These are phyloP conservation scores for Zaprionus taronus DNA, from an alignment of 1,140 invertebrate species.

Conservation along the genomic window DNA sequence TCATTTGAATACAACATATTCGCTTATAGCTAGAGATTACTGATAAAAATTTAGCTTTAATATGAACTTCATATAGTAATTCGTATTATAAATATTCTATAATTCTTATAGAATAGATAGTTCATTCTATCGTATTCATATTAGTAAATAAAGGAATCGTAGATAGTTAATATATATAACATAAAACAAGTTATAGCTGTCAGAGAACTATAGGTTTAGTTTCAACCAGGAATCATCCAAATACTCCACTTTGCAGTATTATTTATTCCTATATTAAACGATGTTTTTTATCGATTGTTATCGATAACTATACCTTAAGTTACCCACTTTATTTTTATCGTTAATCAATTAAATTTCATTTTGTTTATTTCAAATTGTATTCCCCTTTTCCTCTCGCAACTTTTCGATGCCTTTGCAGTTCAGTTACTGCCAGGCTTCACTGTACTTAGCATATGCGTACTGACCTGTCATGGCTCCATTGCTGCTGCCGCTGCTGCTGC, in stretches of 20 bases:
- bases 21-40: too few relatives aligned
- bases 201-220: neutral
- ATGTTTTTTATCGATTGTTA: neutral
- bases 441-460: constrained; percentile 44
- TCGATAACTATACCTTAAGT: neutral
- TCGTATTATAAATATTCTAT: too few relatives aligned
- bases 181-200: neutral
- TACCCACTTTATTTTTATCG: neutral
- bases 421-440: constrained; percentile 3
- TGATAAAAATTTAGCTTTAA: too few relatives aligned
- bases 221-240: neutral
- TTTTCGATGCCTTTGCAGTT: neutral
- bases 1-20: too few relatives aligned
- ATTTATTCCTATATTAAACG: too few relatives aligned
- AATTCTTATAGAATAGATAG: too few relatives aligned
- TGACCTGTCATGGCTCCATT: constrained; percentile 81
- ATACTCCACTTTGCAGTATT: too few relatives aligned
- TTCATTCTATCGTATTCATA: too few relatives aligned
- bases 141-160: too few relatives aligned
- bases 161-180: neutral
- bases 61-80: too few relatives aligned
- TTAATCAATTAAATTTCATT: neutral
- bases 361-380: neutral
- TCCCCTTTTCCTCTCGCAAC: neutral
- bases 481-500: constrained; percentile 44